Percentiles rank a stretch among this genome's conserved stretches.
These are phyloP conservation scores for Drosophila pallidifrons DNA, from an alignment of 1,140 invertebrate genomes.

Conservation along the genomic window DNA sequence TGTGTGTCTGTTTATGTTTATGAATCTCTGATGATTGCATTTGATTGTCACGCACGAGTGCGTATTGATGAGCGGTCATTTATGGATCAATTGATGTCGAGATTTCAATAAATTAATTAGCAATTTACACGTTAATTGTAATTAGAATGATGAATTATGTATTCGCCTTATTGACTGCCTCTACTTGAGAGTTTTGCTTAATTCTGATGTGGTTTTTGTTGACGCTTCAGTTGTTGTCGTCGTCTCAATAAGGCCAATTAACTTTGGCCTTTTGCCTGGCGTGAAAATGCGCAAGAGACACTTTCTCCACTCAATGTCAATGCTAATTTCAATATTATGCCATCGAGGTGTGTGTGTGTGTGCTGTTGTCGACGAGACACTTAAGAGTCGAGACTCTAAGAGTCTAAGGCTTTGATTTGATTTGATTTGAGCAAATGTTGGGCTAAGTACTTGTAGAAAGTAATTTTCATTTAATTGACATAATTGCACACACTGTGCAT, in stretches of 20 bases:
- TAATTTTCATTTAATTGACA: slow-evolving; percentile 84
- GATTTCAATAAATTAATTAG: slow-evolving; percentile 30
- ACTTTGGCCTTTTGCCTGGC: slow-evolving; percentile 35
- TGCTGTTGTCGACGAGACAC: background rate
- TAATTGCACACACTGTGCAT: slow-evolving; percentile 82
- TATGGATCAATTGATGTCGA: slow-evolving; percentile 39
- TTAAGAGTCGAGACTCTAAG: slow-evolving; percentile 10
- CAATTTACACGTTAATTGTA: slow-evolving; percentile 36
- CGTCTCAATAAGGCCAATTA: slow-evolving; percentile 59
- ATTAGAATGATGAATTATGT: slow-evolving; percentile 21
- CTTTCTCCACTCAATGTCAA: slow-evolving; percentile 62
- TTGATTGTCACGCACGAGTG: slow-evolving; percentile 20
- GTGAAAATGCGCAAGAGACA: slow-evolving; percentile 5
- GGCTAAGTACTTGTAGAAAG: slow-evolving; percentile 67
- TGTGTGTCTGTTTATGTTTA: background rate
- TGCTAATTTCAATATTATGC: slow-evolving; percentile 50
- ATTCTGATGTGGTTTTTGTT: slow-evolving; percentile 38
- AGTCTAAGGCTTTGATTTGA: too few species aligned
- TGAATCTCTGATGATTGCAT: slow-evolving; percentile 7
- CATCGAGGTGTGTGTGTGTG: slow-evolving; percentile 5
- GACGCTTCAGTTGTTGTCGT: slow-evolving; percentile 9
- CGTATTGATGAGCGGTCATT: slow-evolving; percentile 7
- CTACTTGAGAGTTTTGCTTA: background rate
- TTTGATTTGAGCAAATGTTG: slow-evolving; percentile 20
- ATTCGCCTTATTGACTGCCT: background rate